Evolutionary conservation across 2,888 invertebrate genomes (phyloP), one percentile per base, ranked within the genome.

Genomic region (Megamerina dolium): DNA sequence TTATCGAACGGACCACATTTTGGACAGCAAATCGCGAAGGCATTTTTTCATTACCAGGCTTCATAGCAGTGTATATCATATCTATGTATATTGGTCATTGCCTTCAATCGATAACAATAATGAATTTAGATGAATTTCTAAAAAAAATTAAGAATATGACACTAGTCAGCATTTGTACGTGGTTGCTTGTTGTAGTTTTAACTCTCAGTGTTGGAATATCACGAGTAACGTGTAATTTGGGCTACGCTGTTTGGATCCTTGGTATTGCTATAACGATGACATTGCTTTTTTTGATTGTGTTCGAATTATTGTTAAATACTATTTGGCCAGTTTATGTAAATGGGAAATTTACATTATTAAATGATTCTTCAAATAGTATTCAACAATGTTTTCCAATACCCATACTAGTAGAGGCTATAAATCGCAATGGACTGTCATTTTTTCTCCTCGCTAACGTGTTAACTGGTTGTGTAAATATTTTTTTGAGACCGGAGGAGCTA

Each of bases 21-120:
- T 50, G 94, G 5, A 74, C 80, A 33, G 89, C 94, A 0, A 99
- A 99, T 70, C 80, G 89, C 44, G 97, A 99, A 74, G 97, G 97
- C 0, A 72, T 97, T 29, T 79, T 81, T 17, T 94, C 96, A 0
- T 75, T 83, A 27, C 73, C 86, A 1, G 96, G 97, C 2, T 96
- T 90, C 66, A 73, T 91, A 1, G 79, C 86, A 1, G 72, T 97
- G 5, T 94, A 91, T 69, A 74, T 94, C 44, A 76, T 83, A 50
- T 83, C 86, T 19, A 79, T 83, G 41, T 76, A 79, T 55, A 63
- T 85, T 35, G 58, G 63, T 40, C 84, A 83, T 30, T 62, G 77
- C 39, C 62, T 84, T 21, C 67, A 66, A 20, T 50, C 47, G 10
- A 45, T 48, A 21, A 63, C 74, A 50, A 65, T 63, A 49, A 44